Evolutionary conservation across 2,113 vertebrate species (phyloP).

Genomic region (Pelmatolapia mariae): DNA sequence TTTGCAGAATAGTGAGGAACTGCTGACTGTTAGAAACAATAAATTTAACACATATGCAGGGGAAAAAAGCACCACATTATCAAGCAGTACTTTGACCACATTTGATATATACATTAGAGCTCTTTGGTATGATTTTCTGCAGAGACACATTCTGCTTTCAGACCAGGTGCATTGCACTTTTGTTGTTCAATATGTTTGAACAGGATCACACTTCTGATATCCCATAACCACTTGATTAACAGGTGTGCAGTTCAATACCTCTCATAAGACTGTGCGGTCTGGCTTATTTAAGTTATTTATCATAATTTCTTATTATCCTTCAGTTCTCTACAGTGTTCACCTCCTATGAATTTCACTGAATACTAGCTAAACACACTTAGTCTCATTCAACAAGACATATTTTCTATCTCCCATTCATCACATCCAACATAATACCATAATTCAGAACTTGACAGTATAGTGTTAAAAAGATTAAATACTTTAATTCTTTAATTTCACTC

Average conservation of each 20-base stretch:
- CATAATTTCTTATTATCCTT: not conserved
- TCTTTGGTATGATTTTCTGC: not conserved
- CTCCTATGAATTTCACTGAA: not conserved
- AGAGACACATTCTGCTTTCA: not conserved
- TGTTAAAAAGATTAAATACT: not conserved
- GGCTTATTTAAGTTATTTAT: not conserved
- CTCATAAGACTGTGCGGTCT: not conserved
- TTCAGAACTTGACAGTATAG: not conserved
- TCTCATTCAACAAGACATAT: not conserved
- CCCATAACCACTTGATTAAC: not conserved
- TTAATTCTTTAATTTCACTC: not conserved
- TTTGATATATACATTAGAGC: not conserved
- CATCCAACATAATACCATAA: not conserved
- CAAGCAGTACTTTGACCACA: not conserved
- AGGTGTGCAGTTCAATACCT: not conserved
- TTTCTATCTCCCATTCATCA: not conserved
- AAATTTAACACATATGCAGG: not conserved
- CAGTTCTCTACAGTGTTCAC: not conserved
- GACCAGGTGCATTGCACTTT: not conserved
- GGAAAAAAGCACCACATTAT: not conserved
- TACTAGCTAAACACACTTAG: not conserved
- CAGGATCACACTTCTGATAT: not conserved
- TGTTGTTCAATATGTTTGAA: not conserved
- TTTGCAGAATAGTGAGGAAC: not conserved
- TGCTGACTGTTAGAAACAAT: not conserved